Evolutionary conservation across 2,888 invertebrate genomes (phyloP).

Genomic region (Nudaria mundana): DNA sequence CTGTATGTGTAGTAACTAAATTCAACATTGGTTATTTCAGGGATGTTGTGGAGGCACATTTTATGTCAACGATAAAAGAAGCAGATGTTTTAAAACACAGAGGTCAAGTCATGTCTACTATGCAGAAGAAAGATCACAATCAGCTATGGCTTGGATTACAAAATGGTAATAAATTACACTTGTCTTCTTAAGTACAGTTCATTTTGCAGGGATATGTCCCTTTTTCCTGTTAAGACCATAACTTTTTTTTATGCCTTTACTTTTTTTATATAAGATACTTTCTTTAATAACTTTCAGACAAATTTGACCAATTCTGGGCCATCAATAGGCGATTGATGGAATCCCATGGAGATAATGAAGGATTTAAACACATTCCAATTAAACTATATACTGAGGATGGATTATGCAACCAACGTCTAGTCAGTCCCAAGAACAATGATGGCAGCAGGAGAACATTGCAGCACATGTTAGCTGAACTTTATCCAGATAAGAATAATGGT

Average conservation of each 20-base stretch:
- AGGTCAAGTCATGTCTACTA: slow-evolving; percentile 92
- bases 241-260: neutral
- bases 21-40: slow-evolving; percentile 77
- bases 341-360: slow-evolving; percentile 87
- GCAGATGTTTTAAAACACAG: slow-evolving; percentile 98
- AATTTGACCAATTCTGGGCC: slow-evolving; percentile 99
- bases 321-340: slow-evolving; percentile 98
- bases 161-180: slow-evolving; percentile 84
- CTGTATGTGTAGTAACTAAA: too few relatives aligned
- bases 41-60: slow-evolving; percentile 95
- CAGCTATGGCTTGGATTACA: slow-evolving; percentile 97
- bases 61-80: slow-evolving; percentile 97
- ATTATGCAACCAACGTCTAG: slow-evolving; percentile 87
- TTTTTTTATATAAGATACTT: too few relatives aligned
- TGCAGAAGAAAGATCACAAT: slow-evolving; percentile 98
- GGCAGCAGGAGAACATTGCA: slow-evolving; percentile 87
- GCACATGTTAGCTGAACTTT: slow-evolving; percentile 86
- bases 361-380: slow-evolving; percentile 94
- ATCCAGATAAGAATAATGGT: slow-evolving; percentile 80
- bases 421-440: slow-evolving; percentile 88
- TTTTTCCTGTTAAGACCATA: too few relatives aligned
- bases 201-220: too few relatives aligned
- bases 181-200: too few relatives aligned
- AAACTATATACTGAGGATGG: slow-evolving; percentile 89
- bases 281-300: slow-evolving; percentile 82